These are phyloP conservation scores for Potamarius usumacintae DNA, from an alignment of 2,113 vertebrate genomes.

Conservation along the genomic window DNA sequence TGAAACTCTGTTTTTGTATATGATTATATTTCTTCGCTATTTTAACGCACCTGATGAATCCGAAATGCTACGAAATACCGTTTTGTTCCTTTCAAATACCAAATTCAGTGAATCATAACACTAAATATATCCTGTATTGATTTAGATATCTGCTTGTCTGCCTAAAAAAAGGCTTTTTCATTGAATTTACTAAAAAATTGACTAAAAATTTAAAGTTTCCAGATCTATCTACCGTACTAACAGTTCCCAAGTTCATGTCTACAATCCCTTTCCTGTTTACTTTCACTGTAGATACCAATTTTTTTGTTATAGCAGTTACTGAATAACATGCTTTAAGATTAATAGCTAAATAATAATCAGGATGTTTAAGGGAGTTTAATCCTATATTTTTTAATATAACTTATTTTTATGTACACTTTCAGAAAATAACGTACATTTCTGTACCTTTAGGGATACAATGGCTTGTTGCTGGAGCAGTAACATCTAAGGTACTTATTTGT, in stretches of 20 bases:
- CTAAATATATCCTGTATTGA: background rate
- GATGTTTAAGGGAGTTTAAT: no score
- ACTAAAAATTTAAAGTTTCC: no score
- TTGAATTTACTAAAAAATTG: background rate
- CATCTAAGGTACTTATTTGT: no score
- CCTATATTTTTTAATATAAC: no score
- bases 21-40: background rate
- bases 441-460: no score
- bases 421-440: no score
- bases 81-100: background rate
- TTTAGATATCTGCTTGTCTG: background rate
- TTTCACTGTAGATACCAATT: background rate
- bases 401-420: no score
- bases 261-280: background rate
- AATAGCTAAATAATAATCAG: background rate
- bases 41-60: background rate
- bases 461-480: no score
- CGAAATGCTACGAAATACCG: background rate
- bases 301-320: background rate
- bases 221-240: no score
- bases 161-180: background rate
- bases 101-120: background rate
- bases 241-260: no score
- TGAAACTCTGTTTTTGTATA: background rate
- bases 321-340: background rate